Percentiles rank a stretch among this genome's conserved stretches.
Conservation (phyloP, 2,113 vertebrate genomes). For the Brachypteracias leptosomus region DNA sequence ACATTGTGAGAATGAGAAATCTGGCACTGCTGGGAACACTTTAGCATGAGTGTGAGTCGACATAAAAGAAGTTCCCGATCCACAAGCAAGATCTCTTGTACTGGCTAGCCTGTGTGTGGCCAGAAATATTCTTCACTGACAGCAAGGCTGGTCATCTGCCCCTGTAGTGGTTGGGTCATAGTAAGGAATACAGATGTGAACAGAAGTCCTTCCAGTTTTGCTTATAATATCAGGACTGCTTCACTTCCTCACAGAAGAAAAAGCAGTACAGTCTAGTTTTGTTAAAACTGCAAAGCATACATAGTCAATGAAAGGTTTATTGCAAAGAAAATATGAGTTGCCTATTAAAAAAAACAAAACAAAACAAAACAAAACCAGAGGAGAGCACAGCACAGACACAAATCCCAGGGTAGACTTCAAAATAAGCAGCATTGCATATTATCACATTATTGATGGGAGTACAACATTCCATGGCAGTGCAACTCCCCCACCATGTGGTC, state of each 20-base stretch:
- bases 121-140: neutral
- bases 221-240: neutral
- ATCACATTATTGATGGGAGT: neutral
- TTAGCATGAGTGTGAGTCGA: neutral
- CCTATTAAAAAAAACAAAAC: neutral
- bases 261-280: neutral
- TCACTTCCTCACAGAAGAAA: neutral
- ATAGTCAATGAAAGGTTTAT: neutral
- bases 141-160: neutral
- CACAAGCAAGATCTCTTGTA: neutral
- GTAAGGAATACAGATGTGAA: neutral
- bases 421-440: neutral
- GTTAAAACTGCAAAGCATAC: neutral
- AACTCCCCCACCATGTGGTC: neutral
- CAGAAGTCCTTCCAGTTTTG: neutral
- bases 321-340: neutral
- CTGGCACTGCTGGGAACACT: neutral
- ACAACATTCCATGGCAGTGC: accelerated
- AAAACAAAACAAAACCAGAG: neutral
- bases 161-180: neutral
- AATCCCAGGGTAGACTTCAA: neutral
- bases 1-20: neutral
- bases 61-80: neutral
- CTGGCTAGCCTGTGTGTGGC: neutral
- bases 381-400: neutral